A percentile compares a stretch with the other conserved stretches of the same genome.
These are phyloP conservation scores for Chrysomallon squamiferum DNA, from an alignment of 1,140 invertebrate genomes.

Conservation along the genomic window DNA sequence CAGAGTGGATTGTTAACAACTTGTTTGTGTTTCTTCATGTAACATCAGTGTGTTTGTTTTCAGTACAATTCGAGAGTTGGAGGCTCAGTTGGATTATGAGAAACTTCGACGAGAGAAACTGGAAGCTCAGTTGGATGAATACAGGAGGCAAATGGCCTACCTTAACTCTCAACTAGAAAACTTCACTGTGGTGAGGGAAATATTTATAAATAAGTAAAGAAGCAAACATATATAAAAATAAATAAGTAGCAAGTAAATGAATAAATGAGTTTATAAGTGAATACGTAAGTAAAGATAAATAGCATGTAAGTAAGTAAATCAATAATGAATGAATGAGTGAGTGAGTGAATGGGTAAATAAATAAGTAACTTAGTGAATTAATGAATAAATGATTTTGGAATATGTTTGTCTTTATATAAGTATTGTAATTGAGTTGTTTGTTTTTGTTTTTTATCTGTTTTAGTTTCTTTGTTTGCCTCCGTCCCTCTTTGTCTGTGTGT, in stretches of 20 bases:
- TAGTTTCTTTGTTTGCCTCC: background rate
- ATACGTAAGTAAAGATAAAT: background rate
- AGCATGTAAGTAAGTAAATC: no score
- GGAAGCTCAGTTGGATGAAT: slow-evolving; percentile 62
- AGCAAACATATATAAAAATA: no score
- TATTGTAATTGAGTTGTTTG: no score
- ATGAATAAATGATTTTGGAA: background rate
- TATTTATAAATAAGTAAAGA: background rate
- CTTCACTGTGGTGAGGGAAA: slow-evolving; percentile 7
- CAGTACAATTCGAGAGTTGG: slow-evolving; percentile 60
- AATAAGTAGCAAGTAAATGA: no score
- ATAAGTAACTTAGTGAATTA: no score
- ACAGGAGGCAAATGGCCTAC: slow-evolving; percentile 52
- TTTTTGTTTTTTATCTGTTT: no score
- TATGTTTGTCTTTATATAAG: background rate
- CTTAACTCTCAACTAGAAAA: slow-evolving; percentile 48
- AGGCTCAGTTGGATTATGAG: slow-evolving; percentile 62
- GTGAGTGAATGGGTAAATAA: no score
- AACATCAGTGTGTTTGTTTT: slow-evolving; percentile 1
- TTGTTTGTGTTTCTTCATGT: background rate
- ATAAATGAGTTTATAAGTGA: background rate
- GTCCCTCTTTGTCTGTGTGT: background rate
- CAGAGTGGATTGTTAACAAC: no score
- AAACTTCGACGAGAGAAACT: slow-evolving; percentile 59
- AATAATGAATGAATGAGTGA: no score